These are phyloP conservation scores for Sarcophaga rosellei DNA, from an alignment of 2,888 invertebrate species.

Conservation along the genomic window DNA sequence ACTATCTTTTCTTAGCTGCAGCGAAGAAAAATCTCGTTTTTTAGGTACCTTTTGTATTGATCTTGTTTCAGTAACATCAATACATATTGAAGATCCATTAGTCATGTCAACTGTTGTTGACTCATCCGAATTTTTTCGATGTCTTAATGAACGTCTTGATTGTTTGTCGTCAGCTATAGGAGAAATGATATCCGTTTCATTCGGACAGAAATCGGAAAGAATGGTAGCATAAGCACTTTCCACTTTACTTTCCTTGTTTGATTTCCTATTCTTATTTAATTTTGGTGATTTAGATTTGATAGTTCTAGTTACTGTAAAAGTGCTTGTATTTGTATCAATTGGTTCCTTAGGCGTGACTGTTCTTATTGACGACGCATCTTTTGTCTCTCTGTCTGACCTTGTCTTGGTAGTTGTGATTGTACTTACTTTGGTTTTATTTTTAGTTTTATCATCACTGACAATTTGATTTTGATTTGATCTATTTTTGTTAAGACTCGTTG, in stretches of 20 bases:
- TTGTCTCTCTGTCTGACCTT: neutral
- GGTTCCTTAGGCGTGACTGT: constrained; percentile 23
- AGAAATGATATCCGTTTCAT: constrained; percentile 33
- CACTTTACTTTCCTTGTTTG: constrained; percentile 40
- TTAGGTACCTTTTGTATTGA: constrained; percentile 64
- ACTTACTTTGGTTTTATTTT: constrained; percentile 56
- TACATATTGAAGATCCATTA: constrained; percentile 36
- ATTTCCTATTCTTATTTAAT: neutral
- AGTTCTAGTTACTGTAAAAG: neutral
- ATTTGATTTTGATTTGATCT: constrained; percentile 39
- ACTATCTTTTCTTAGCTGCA: constrained; percentile 25
- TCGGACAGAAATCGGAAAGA: constrained; percentile 48
- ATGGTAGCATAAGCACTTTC: constrained; percentile 45
- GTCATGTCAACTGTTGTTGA: neutral
- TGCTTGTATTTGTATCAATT: constrained; percentile 9
- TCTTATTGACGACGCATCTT: neutral
- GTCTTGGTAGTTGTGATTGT: constrained; percentile 2
- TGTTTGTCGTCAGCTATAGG: constrained; percentile 16
- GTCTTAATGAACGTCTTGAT: constrained; percentile 47
- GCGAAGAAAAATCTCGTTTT: constrained; percentile 55
- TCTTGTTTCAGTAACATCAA: constrained; percentile 56
- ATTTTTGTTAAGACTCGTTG: constrained; percentile 14
- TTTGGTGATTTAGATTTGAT: constrained; percentile 34
- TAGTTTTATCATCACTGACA: constrained; percentile 21
- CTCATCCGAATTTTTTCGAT: constrained; percentile 30